A percentile compares a stretch with the other conserved stretches of the same genome.
These are phyloP conservation scores for Bombus superbus DNA, from an alignment of 1,140 invertebrate species.

Conservation along the genomic window DNA sequence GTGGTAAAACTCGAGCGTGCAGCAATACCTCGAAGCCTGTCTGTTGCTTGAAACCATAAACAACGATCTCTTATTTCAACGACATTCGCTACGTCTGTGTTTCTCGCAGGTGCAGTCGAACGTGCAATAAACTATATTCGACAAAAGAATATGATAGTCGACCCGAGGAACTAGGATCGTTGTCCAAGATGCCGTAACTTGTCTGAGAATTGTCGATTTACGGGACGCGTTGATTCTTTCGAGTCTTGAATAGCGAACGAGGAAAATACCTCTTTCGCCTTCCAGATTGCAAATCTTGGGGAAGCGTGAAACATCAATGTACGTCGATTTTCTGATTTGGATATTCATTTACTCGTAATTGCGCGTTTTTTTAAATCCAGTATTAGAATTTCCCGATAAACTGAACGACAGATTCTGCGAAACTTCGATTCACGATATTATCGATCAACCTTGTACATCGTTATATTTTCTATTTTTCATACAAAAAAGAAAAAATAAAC, in stretches of 20 bases:
- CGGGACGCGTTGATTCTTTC: background rate
- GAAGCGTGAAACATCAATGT: no score
- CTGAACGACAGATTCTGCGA: background rate
- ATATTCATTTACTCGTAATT: background rate
- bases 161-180: background rate
- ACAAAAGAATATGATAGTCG: background rate
- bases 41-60: constrained; percentile 53
- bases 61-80: constrained; percentile 62
- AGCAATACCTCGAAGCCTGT: constrained; percentile 55
- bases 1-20: constrained; percentile 56
- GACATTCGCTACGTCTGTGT: constrained; percentile 28
- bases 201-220: background rate
- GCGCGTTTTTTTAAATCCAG: background rate
- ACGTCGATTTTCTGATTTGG: no score
- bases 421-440: background rate
- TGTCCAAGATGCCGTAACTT: background rate
- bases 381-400: no score
- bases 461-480: no score
- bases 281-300: no score
- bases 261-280: no score
- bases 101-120: constrained; percentile 10
- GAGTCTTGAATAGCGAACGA: no score
- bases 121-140: background rate
- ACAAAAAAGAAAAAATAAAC: no score
- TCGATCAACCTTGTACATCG: background rate